Evolutionary conservation across 2,888 invertebrate species (phyloP).

Genomic region (Drosophila sordidapex): DNA sequence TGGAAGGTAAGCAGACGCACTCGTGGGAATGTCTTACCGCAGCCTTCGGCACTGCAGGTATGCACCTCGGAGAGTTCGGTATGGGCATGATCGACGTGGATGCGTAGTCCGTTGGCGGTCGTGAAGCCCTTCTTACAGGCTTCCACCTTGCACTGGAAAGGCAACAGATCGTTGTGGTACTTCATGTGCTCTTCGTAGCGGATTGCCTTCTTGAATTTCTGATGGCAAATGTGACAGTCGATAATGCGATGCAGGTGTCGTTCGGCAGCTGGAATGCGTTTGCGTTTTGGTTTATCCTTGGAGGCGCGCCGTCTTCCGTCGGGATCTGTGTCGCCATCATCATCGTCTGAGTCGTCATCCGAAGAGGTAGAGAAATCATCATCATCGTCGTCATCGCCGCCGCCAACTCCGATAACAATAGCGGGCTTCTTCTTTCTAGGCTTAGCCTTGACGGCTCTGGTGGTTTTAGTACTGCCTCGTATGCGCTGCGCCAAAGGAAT

Average conservation of each 20-base stretch:
- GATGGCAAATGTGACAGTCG: slow-evolving; percentile 82
- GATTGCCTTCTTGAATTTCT: slow-evolving; percentile 80
- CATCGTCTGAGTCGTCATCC: slow-evolving; percentile 54
- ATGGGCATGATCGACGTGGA: slow-evolving; percentile 81
- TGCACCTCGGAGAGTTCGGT: slow-evolving; percentile 80
- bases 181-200: slow-evolving; percentile 83
- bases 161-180: slow-evolving; percentile 81
- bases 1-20: slow-evolving; percentile 82
- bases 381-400: slow-evolving; percentile 54
- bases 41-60: slow-evolving; percentile 80
- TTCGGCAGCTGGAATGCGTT: slow-evolving; percentile 71
- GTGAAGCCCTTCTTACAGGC: slow-evolving; percentile 81
- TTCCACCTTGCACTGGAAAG: slow-evolving; percentile 81
- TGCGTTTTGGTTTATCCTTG: slow-evolving; percentile 68
- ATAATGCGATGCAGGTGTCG: slow-evolving; percentile 80
- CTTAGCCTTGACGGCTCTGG: slow-evolving; percentile 40
- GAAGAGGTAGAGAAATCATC: slow-evolving; percentile 39
- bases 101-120: slow-evolving; percentile 79
- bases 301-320: slow-evolving; percentile 26
- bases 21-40: slow-evolving; percentile 79
- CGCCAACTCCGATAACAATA: slow-evolving; percentile 21
- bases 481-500: slow-evolving; percentile 78
- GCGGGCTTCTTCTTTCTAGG: slow-evolving; percentile 39
- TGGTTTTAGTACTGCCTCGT: slow-evolving; percentile 38
- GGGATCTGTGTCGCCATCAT: slow-evolving; percentile 27